A percentile compares a stretch with the other conserved stretches of the same genome.
These are phyloP conservation scores for Lepeophtheirus nordmannii DNA, from an alignment of 2,888 invertebrate species.

Conservation along the genomic window DNA sequence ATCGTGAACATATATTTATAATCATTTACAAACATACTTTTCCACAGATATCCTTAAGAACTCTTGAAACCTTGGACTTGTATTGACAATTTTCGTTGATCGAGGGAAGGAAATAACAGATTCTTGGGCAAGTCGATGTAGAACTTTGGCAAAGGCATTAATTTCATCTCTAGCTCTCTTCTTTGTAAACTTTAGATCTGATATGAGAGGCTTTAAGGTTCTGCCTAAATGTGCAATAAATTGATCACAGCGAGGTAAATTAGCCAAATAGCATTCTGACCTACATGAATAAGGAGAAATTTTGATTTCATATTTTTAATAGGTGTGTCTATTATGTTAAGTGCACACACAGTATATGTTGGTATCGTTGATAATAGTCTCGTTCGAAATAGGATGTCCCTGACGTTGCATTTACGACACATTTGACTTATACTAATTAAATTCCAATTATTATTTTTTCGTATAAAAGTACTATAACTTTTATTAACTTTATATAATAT, in stretches of 20 bases:
- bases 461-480: too few relatives aligned
- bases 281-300: background rate
- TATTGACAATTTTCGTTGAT: slow-evolving; percentile 11
- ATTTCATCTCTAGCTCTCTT: slow-evolving; percentile 10
- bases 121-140: slow-evolving; percentile 17
- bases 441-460: too few relatives aligned
- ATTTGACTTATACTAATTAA: too few relatives aligned
- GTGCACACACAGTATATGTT: background rate
- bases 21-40: slow-evolving; percentile 7
- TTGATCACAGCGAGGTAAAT: slow-evolving; percentile 17
- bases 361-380: too few relatives aligned
- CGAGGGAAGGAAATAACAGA: slow-evolving; percentile 17
- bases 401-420: too few relatives aligned
- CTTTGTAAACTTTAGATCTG: background rate
- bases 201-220: slow-evolving; percentile 6
- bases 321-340: too few relatives aligned
- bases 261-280: slow-evolving; percentile 17
- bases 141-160: background rate
- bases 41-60: slow-evolving; percentile 11
- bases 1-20: background rate
- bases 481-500: too few relatives aligned
- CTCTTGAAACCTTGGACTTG: slow-evolving; percentile 15
- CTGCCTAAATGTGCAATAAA: slow-evolving; percentile 11
- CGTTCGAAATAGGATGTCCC: too few relatives aligned
- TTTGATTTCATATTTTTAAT: too few relatives aligned